Base-by-base conservation (phyloP, 2,888 invertebrate species). In the Subacronicta megacephala region DNA sequence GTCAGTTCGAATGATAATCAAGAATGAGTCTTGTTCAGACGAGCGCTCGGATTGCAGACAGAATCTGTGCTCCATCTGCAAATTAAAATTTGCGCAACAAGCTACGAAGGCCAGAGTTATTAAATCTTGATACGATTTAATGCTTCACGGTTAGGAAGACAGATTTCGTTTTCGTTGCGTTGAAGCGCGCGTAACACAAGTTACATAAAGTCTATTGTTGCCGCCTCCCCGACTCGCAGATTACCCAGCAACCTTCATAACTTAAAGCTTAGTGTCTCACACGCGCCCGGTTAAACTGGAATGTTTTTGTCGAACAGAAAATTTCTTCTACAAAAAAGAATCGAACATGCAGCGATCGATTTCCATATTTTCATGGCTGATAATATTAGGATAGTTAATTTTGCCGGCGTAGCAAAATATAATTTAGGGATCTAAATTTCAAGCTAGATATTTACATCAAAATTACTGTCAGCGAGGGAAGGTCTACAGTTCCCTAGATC, bases 131-230 rank as follows among this genome's bases (percentile, higher is more conserved):
- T 81, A 80, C 74, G 77, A 79, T 78, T 82, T 76, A 83, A 83
- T 77, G 82, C 81, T 85, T 85, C 85, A 80, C 82, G 81, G 81
- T 85, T 82, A 73, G 75, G 75, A 80, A 82, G 78, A 78, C 75
- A 78, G 82, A 85, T 84, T 85, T 84, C 80, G 72, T 81, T 89
- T 88, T 86, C 80, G 80, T 81, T 83, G 76, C 73, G 77, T 72
- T 77, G 72, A 44, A 65, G 73, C 42, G 70, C 73, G 76, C 81
- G 78, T 82, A 86, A 84, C 81, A 75, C 73, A 66, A 73, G 65
- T 89, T 90, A 88, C 80, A 84, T 90, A 90, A 89, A 85, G 80
- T 74, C 75, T 76, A 86, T 87, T 86, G 85, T 87, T 87, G 78
- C 81, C 52, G 78, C 77, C 75, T 73, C 50, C 67, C 58, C 58